Percentiles rank a stretch among this genome's conserved stretches.
phyloP scores from a whole-genome alignment of 2,113 vertebrate genomes.

The Todiramphus chloris region DNA sequence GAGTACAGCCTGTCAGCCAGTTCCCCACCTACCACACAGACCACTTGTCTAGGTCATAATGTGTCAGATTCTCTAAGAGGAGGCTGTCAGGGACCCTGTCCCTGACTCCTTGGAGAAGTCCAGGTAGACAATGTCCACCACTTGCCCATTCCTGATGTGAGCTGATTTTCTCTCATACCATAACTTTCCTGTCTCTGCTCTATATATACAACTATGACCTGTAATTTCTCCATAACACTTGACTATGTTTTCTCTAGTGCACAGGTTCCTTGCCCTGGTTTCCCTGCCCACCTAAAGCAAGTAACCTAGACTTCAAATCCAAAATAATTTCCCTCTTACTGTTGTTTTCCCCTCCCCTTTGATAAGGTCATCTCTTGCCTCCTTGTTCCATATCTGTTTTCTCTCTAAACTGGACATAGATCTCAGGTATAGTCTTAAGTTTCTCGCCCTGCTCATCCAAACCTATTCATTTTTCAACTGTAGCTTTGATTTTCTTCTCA shows the following conservation, averaged over 20 bases:
- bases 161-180: neutral
- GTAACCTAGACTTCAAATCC: neutral
- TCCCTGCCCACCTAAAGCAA: rapidly evolving
- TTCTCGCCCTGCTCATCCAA: neutral
- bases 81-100: too few species aligned
- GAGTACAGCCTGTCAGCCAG: too few species aligned
- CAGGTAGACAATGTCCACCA: too few species aligned
- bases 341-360: neutral
- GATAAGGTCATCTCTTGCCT: neutral
- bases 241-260: neutral
- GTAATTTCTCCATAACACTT: neutral
- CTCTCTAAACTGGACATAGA: neutral
- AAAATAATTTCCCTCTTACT: neutral
- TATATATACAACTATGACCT: neutral
- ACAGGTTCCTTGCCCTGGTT: neutral
- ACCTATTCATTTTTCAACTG: neutral
- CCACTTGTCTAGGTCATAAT: too few species aligned
- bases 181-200: neutral
- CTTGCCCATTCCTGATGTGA: neutral
- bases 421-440: neutral
- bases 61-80: too few species aligned
- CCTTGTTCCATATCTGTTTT: neutral
- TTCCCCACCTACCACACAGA: too few species aligned
- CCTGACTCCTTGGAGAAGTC: too few species aligned
- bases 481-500: neutral